These are phyloP conservation scores for Halictus quadricinctus DNA, from an alignment of 2,888 invertebrate genomes.

Conservation along the genomic window DNA sequence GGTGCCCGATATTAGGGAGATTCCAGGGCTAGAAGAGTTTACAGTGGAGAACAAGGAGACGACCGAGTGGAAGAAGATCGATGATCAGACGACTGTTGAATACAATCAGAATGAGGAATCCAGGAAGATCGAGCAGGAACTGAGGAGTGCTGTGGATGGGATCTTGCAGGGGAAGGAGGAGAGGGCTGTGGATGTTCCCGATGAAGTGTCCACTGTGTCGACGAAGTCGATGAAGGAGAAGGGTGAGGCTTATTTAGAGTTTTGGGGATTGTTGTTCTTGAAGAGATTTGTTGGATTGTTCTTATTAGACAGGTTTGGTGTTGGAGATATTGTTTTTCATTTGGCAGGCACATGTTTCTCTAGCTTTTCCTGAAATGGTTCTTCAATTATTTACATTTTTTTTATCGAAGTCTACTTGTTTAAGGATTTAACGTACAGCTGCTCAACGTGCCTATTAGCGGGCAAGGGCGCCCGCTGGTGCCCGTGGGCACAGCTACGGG, in stretches of 20 bases:
- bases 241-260: constrained; percentile 57
- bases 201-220: constrained; percentile 58
- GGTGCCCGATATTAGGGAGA: constrained; percentile 67
- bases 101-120: constrained; percentile 26
- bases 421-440: no score
- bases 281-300: neutral
- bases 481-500: no score
- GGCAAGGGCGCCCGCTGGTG: no score
- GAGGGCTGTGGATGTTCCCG: constrained; percentile 75
- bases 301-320: no score
- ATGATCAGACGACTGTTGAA: constrained; percentile 26
- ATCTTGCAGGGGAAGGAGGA: constrained; percentile 70
- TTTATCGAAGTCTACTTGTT: constrained; percentile 37
- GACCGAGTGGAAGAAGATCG: constrained; percentile 44
- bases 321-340: no score
- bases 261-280: constrained; percentile 1
- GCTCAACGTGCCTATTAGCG: no score
- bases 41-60: constrained; percentile 29
- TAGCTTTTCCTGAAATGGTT: no score
- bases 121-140: constrained; percentile 33
- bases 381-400: no score
- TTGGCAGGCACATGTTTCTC: no score
- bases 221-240: constrained; percentile 44
- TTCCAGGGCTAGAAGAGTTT: constrained; percentile 50
- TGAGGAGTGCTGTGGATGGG: constrained; percentile 17